Evolutionary conservation across 1,140 invertebrate genomes (phyloP), one percentile per base, ranked within the genome.

Genomic region (Orussus abietinus): DNA sequence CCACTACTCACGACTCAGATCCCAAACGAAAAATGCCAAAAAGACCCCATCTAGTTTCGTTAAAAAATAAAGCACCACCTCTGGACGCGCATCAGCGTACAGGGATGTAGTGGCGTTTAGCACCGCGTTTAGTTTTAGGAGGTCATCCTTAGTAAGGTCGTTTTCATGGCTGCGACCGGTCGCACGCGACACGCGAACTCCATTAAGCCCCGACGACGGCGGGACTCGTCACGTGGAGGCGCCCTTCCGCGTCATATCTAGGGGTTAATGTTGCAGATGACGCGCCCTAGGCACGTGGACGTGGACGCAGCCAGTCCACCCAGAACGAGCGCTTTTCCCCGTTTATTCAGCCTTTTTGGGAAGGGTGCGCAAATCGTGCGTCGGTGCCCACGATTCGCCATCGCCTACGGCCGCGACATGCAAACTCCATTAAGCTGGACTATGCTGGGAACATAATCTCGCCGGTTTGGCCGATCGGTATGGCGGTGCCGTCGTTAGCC

Each of bases 161-260:
- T n/a, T n/a, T n/a, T n/a, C n/a, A n/a, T n/a, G n/a, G n/a, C n/a
- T n/a, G n/a, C n/a, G n/a, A n/a, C n/a, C n/a, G n/a, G n/a, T 25
- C n/a, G 22, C n/a, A 25, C 22, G n/a, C 22, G 22, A 25, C 22
- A 25, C 22, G 22, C n/a, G n/a, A 25, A 25, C 22, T 25, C 22
- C 22, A 25, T 25, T 25, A 25, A 7, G 6, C 22, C n/a, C 22
- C 6, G n/a, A 25, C n/a, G 22, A n/a, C 22, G 6, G 22, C n/a
- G n/a, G n/a, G n/a, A n/a, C n/a, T n/a, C n/a, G n/a, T n/a, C n/a
- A n/a, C n/a, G n/a, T n/a, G n/a, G n/a, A n/a, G n/a, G n/a, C n/a
- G n/a, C n/a, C n/a, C n/a, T n/a, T n/a, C n/a, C n/a, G n/a, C n/a
- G n/a, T n/a, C n/a, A n/a, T n/a, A n/a, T n/a, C n/a, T n/a, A n/a